Conservation (phyloP, 2,888 invertebrate species). For the Caenorhabditis drosophilae region DNA sequence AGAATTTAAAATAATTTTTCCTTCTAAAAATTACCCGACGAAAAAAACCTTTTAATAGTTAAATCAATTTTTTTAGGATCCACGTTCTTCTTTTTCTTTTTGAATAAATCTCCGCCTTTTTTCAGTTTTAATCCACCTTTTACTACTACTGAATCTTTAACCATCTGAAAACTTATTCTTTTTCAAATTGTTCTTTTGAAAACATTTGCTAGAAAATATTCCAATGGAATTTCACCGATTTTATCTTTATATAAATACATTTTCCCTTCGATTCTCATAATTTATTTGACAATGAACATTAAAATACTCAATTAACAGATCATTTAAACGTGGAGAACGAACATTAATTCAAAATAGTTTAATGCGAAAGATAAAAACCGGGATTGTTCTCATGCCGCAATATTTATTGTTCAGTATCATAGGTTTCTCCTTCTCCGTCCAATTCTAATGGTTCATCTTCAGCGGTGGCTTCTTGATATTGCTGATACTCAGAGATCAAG, state of each 20-base stretch:
- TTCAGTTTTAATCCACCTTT: constrained; percentile 58
- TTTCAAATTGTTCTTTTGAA: not conserved
- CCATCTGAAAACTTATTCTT: constrained; percentile 7
- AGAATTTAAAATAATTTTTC: not conserved
- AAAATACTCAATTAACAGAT: not conserved
- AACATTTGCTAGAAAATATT: constrained; percentile 2
- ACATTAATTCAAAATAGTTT: constrained; percentile 19
- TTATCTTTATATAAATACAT: too few relatives aligned
- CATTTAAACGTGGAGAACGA: constrained; percentile 5
- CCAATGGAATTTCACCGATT: not conserved
- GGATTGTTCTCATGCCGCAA: constrained; percentile 6
- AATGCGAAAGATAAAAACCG: constrained; percentile 10
- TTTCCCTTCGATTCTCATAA: too few relatives aligned
- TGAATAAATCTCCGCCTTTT: constrained; percentile 39
- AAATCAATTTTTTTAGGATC: constrained; percentile 47
- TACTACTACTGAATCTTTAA: constrained; percentile 47
- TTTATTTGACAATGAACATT: constrained; percentile 16
- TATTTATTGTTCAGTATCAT: constrained; percentile 33
- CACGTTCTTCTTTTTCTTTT: constrained; percentile 49
- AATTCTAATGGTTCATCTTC: constrained; percentile 34
- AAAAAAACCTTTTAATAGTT: constrained; percentile 34
- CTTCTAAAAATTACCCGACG: not conserved
- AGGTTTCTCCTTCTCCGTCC: constrained; percentile 31
- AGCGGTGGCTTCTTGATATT: constrained; percentile 79
- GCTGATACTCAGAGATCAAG: constrained; percentile 82